Conservation (phyloP, 2,888 invertebrate species). For the Microctonus brassicae region DNA sequence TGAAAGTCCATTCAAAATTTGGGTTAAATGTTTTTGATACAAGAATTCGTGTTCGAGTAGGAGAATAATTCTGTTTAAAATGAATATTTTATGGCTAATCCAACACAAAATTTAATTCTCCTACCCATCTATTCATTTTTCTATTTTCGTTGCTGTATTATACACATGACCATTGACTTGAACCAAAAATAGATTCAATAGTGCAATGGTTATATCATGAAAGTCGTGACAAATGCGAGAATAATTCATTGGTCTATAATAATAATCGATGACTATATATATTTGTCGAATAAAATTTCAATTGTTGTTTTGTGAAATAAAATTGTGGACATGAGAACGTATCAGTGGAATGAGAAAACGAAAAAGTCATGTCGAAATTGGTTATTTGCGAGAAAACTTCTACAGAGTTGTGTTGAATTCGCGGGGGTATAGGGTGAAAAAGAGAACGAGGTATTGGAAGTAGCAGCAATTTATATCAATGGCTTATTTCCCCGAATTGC, state of each 20-base stretch:
- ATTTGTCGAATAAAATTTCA: slow-evolving; percentile 13
- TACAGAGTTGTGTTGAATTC: slow-evolving; percentile 17
- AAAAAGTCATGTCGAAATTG: slow-evolving; percentile 29
- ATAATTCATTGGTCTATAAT: not conserved
- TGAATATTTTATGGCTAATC: no score
- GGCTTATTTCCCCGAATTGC: slow-evolving; percentile 51
- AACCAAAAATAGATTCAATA: no score
- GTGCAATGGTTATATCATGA: no score
- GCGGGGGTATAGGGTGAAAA: not conserved
- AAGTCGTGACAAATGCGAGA: not conserved
- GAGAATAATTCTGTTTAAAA: no score
- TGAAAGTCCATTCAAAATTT: no score
- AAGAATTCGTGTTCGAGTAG: no score
- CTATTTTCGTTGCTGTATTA: no score
- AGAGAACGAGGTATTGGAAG: not conserved
- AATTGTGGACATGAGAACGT: not conserved
- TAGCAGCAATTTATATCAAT: slow-evolving; percentile 59
- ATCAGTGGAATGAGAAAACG: not conserved
- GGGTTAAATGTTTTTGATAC: no score
- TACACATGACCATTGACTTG: no score
- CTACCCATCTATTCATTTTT: no score
- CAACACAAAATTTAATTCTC: no score
- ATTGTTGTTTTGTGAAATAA: slow-evolving; percentile 7
- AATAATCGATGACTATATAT: not conserved
- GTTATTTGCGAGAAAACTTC: slow-evolving; percentile 47